Conservation (phyloP, 2,888 invertebrate genomes). For the Pyrrhia umbra region DNA sequence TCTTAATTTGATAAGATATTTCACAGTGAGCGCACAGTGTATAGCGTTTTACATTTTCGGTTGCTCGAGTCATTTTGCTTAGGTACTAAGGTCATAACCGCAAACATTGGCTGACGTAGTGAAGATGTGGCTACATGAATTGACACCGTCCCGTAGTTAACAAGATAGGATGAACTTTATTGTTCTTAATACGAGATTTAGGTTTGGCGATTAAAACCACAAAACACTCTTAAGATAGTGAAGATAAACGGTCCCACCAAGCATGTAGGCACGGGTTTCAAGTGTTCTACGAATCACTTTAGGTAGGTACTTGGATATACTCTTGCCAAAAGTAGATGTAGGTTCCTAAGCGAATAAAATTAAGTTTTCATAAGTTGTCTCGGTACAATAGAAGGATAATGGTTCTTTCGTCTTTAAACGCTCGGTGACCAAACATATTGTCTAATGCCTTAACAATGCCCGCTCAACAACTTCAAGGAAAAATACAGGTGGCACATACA, state of each 20-base stretch:
- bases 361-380: background rate
- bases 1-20: conserved; percentile 51
- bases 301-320: too few species aligned
- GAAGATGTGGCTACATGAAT: conserved; percentile 48
- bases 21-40: conserved; percentile 48
- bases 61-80: conserved; percentile 2
- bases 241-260: background rate
- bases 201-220: conserved; percentile 14
- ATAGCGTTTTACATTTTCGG: conserved; percentile 29
- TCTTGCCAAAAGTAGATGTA: too few species aligned
- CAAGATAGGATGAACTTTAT: conserved; percentile 35
- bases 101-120: conserved; percentile 51
- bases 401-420: background rate
- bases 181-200: conserved; percentile 34
- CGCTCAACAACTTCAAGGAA: background rate
- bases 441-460: background rate
- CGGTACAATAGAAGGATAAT: background rate
- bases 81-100: conserved; percentile 31
- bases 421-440: background rate
- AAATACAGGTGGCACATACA: conserved; percentile 10
- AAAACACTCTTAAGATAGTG: conserved; percentile 3
- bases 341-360: background rate
- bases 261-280: background rate
- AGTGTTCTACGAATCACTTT: too few species aligned
- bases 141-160: conserved; percentile 38